Conservation (phyloP, 2,113 vertebrate genomes). For the Tachysurus vachellii region DNA sequence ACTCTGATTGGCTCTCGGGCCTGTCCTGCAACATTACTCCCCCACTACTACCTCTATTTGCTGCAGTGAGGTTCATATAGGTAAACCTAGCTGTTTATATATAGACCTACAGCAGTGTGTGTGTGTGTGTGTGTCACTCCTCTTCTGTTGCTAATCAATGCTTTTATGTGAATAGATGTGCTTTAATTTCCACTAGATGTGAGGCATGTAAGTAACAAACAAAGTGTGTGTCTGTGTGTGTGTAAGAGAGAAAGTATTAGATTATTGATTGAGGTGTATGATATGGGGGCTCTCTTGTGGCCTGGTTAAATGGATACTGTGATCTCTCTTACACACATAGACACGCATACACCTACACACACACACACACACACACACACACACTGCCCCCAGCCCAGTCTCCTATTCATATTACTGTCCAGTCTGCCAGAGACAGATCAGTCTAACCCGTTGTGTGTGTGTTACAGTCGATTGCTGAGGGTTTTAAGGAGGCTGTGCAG, state of each 20-base stretch:
- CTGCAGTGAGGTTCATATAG: constrained; percentile 10
- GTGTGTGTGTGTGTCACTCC: background rate
- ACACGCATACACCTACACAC: constrained; percentile 8
- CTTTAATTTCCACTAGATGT: constrained; percentile 4
- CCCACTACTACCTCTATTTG: background rate
- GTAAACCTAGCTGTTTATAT: constrained; percentile 23
- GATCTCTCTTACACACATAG: constrained; percentile 42
- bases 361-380: constrained; percentile 18
- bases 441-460: constrained; percentile 28
- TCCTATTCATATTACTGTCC: constrained; percentile 33
- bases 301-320: constrained; percentile 68
- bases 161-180: constrained; percentile 5
- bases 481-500: constrained; percentile 94
- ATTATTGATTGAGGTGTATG: constrained; percentile 69
- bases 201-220: background rate
- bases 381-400: background rate
- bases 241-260: constrained; percentile 40
- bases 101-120: background rate
- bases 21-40: background rate
- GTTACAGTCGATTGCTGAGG: constrained; percentile 88
- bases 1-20: background rate
- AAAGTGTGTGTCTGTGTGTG: constrained; percentile 10
- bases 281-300: constrained; percentile 18
- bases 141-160: background rate
- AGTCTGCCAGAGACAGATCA: constrained; percentile 2